These are phyloP conservation scores for Aleiodes alternator DNA, from an alignment of 2,888 invertebrate species.

Conservation along the genomic window DNA sequence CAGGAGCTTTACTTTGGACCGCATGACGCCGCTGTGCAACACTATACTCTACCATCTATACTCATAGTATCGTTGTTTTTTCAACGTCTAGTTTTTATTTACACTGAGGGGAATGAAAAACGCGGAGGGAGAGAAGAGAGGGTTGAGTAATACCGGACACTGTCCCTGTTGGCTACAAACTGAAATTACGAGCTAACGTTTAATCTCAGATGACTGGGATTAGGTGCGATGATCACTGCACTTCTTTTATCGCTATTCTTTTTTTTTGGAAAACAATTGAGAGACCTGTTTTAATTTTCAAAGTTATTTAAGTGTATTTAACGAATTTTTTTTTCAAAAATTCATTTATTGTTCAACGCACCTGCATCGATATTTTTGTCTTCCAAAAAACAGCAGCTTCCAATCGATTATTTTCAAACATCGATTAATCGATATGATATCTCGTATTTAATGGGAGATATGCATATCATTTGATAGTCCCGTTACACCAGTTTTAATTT, in stretches of 20 bases:
- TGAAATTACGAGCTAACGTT: conserved; percentile 12
- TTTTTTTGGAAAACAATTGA: neutral
- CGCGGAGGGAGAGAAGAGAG: neutral
- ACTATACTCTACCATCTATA: conserved; percentile 19
- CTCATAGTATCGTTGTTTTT: conserved; percentile 35
- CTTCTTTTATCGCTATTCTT: neutral
- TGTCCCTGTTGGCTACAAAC: neutral
- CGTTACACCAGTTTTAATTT: no score
- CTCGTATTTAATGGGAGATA: no score
- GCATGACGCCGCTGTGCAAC: conserved; percentile 45
- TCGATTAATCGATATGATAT: no score
- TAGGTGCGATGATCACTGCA: conserved; percentile 11
- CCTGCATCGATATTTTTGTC: no score
- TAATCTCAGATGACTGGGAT: conserved; percentile 26
- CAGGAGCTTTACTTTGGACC: conserved; percentile 43
- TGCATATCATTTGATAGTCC: no score
- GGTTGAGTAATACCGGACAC: neutral
- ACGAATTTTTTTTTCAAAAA: no score
- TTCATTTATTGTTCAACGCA: no score
- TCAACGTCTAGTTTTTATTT: conserved; percentile 49
- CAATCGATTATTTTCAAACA: no score
- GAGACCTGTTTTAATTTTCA: no score
- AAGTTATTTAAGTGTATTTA: no score
- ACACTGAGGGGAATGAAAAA: conserved; percentile 24
- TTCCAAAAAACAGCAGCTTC: no score